These are phyloP conservation scores for Chromis chromis DNA, from an alignment of 2,797 vertebrate genomes.

Conservation along the genomic window DNA sequence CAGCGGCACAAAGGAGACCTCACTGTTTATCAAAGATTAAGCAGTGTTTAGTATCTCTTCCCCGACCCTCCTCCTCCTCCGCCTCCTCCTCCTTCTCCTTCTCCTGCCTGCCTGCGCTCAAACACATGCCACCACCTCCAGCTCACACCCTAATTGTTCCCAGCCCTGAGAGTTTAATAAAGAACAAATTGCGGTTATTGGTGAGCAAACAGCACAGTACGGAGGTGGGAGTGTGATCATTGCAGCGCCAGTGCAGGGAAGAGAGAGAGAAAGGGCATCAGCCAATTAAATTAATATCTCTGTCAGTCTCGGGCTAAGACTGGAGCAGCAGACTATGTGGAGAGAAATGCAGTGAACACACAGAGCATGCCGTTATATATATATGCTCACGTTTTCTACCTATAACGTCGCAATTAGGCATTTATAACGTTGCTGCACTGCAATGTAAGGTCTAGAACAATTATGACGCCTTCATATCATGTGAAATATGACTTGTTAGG, in stretches of 20 bases:
- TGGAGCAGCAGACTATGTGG: conserved; percentile 48
- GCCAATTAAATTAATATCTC: conserved; percentile 76
- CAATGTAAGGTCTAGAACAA: neutral
- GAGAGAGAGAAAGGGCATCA: conserved; percentile 62
- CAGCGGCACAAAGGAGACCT: conserved; percentile 71
- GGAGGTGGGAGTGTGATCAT: conserved; percentile 67
- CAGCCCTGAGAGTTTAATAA: conserved; percentile 80
- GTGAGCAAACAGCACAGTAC: conserved; percentile 77
- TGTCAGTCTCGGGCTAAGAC: conserved; percentile 60
- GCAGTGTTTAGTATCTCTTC: conserved; percentile 70
- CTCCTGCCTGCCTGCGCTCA: conserved; percentile 19
- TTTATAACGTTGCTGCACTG: conserved; percentile 1
- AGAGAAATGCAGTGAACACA: conserved; percentile 36
- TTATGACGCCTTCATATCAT: neutral
- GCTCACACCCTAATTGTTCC: conserved; percentile 76
- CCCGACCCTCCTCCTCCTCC: conserved; percentile 35
- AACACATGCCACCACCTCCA: conserved; percentile 35
- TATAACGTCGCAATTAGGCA: conserved; percentile 2
- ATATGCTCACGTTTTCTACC: conserved; percentile 18
- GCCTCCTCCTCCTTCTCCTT: conserved; percentile 20
- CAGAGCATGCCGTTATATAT: conserved; percentile 6
- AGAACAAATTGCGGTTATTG: conserved; percentile 80
- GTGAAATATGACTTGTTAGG: neutral
- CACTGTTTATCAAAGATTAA: conserved; percentile 83
- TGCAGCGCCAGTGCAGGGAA: conserved; percentile 44